These are phyloP conservation scores for Campaea margaritaria DNA, from an alignment of 2,888 invertebrate genomes.

Conservation along the genomic window DNA sequence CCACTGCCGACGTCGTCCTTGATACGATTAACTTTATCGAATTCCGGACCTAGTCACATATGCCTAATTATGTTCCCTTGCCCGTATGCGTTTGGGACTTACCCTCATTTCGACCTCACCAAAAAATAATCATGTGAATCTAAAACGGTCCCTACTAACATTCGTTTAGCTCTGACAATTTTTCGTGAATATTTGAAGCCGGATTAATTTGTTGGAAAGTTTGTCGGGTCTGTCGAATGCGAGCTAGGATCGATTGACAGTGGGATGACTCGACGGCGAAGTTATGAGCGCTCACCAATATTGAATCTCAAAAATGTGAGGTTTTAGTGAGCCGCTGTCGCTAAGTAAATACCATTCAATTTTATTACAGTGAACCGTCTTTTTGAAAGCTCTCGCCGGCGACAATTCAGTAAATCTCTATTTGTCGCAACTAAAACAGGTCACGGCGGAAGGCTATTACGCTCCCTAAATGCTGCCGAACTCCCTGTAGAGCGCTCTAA, in stretches of 20 bases:
- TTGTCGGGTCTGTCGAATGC: conserved; percentile 65
- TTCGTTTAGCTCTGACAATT: conserved; percentile 52
- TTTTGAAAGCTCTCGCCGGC: conserved; percentile 71
- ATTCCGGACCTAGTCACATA: conserved; percentile 48
- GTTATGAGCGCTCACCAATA: conserved; percentile 55
- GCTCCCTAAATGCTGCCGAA: conserved; percentile 84
- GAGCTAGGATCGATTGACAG: conserved; percentile 65
- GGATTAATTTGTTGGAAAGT: conserved; percentile 76
- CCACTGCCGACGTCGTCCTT: conserved; percentile 52
- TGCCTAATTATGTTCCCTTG: conserved; percentile 48
- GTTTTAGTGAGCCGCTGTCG: conserved; percentile 61
- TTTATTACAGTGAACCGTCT: conserved; percentile 74
- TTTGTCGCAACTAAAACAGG: conserved; percentile 85
- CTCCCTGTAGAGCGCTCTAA: conserved; percentile 82
- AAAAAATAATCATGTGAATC: conserved; percentile 36
- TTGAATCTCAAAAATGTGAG: conserved; percentile 51
- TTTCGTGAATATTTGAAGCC: conserved; percentile 70
- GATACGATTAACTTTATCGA: conserved; percentile 61
- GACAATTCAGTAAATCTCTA: conserved; percentile 83
- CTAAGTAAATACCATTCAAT: conserved; percentile 78
- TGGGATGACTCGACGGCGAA: conserved; percentile 49
- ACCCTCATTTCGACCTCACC: conserved; percentile 26
- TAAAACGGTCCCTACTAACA: conserved; percentile 25
- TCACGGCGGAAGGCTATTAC: conserved; percentile 84
- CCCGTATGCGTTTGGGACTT: conserved; percentile 16